Conservation (phyloP, 1,140 invertebrate species). For the Drosophila takahashii region DNA sequence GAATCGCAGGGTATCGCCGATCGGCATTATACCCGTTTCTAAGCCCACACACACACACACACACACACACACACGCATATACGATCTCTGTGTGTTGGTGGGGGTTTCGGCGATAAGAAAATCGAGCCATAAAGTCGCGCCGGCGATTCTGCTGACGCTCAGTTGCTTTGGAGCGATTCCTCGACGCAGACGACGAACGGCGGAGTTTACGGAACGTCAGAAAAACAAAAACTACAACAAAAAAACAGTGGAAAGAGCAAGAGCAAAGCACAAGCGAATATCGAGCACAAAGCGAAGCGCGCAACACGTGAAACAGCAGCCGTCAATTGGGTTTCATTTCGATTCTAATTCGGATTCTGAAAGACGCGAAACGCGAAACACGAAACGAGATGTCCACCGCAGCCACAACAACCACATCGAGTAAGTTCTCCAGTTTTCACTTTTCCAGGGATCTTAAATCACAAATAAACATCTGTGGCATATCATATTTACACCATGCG, state of each 20-base stretch:
- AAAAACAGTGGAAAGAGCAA: not conserved
- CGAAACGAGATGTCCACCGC: constrained; percentile 11
- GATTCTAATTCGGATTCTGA: constrained; percentile 22
- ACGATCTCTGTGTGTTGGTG: constrained; percentile 17
- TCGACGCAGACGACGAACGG: constrained; percentile 24
- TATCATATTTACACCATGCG: not conserved
- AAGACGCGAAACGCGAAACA: constrained; percentile 6
- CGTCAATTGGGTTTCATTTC: constrained; percentile 43
- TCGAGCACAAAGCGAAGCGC: constrained; percentile 50
- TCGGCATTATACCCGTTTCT: not conserved
- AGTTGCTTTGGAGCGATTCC: constrained; percentile 63
- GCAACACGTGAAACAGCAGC: constrained; percentile 58
- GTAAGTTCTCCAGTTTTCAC: constrained; percentile 45
- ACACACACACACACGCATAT: not conserved
- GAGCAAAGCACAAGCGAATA: constrained; percentile 37
- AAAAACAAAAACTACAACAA: not conserved
- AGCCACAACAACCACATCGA: constrained; percentile 49
- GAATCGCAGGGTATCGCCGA: not conserved
- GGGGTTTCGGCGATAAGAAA: constrained; percentile 51
- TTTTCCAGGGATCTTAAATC: not conserved
- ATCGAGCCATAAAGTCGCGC: constrained; percentile 54
- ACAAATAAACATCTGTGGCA: not conserved
- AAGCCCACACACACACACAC: constrained; percentile 4
- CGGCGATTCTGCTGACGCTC: constrained; percentile 21
- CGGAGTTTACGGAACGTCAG: constrained; percentile 8